Percentiles rank a stretch among this genome's conserved stretches.
Evolutionary conservation across 2,113 vertebrate genomes (phyloP).

Genomic region (Proterorhinus semilunaris): DNA sequence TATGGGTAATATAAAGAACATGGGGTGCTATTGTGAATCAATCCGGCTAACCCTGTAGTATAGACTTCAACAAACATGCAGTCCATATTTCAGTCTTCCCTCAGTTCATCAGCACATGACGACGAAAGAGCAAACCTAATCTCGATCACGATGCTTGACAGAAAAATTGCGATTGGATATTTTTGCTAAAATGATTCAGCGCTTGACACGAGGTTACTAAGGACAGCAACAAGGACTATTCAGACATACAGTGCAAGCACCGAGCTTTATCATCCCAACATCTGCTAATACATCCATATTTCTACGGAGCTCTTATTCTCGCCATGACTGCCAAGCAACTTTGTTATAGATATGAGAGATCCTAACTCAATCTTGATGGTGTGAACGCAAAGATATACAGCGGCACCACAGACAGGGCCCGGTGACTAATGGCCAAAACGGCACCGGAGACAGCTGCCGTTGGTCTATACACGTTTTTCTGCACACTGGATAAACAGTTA

Average conservation of each 20-base stretch:
- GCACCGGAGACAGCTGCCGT: constrained; percentile 45
- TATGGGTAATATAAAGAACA: too few relatives aligned
- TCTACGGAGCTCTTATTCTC: constrained; percentile 19
- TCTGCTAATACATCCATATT: constrained; percentile 51
- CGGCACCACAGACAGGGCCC: constrained; percentile 43
- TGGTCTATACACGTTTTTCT: constrained; percentile 49
- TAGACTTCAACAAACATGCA: too few relatives aligned
- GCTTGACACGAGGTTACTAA: constrained; percentile 47
- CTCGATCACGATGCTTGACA: too few relatives aligned
- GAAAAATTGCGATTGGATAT: too few relatives aligned
- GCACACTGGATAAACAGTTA: constrained; percentile 30
- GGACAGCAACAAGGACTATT: constrained; percentile 40
- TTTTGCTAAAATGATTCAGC: too few relatives aligned
- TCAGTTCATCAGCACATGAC: too few relatives aligned
- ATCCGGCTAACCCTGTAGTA: too few relatives aligned
- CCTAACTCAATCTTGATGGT: constrained; percentile 52
- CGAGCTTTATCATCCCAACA: constrained; percentile 42
- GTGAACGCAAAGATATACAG: constrained; percentile 45
- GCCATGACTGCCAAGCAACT: constrained; percentile 39
- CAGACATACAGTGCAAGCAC: constrained; percentile 22
- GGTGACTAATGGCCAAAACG: constrained; percentile 53
- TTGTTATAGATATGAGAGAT: constrained; percentile 55
- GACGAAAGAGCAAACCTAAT: too few relatives aligned
- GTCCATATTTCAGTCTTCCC: too few relatives aligned
- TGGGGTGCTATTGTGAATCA: too few relatives aligned